Conservation (phyloP, 2,888 invertebrate genomes). For the Cartodere bifasciata region DNA sequence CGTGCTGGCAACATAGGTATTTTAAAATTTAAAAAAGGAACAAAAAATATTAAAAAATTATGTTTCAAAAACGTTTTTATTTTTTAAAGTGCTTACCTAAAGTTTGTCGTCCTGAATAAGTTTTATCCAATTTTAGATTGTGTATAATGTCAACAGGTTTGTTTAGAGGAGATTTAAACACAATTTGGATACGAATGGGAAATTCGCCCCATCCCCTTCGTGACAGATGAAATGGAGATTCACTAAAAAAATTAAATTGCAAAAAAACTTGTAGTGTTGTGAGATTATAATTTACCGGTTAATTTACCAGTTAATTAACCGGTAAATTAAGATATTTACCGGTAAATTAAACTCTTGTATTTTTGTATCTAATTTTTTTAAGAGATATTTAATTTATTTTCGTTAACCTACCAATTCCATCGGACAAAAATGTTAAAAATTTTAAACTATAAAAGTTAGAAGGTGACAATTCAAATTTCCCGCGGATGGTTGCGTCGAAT, state of each 20-base stretch:
- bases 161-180: constrained; percentile 60
- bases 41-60: too few species aligned
- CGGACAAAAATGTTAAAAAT: too few species aligned
- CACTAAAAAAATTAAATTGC: constrained; percentile 35
- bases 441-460: too few species aligned
- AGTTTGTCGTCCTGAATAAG: constrained; percentile 73
- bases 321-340: constrained; percentile 2
- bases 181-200: constrained; percentile 66
- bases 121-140: constrained; percentile 65
- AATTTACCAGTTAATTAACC: constrained; percentile 1
- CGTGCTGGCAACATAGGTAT: too few species aligned
- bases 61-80: constrained; percentile 1
- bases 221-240: constrained; percentile 71
- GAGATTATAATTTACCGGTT: too few species aligned
- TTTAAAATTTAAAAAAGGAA: too few species aligned
- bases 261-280: constrained; percentile 10
- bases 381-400: too few species aligned
- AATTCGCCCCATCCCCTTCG: constrained; percentile 91
- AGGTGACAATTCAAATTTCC: too few species aligned
- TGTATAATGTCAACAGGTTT: constrained; percentile 71
- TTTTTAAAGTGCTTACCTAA: constrained; percentile 40
- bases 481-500: too few species aligned
- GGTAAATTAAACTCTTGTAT: constrained; percentile 6
- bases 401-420: too few species aligned
- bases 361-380: too few species aligned